Conservation (phyloP, 2,888 invertebrate genomes). For the Tenthredo scrophulariae region DNA sequence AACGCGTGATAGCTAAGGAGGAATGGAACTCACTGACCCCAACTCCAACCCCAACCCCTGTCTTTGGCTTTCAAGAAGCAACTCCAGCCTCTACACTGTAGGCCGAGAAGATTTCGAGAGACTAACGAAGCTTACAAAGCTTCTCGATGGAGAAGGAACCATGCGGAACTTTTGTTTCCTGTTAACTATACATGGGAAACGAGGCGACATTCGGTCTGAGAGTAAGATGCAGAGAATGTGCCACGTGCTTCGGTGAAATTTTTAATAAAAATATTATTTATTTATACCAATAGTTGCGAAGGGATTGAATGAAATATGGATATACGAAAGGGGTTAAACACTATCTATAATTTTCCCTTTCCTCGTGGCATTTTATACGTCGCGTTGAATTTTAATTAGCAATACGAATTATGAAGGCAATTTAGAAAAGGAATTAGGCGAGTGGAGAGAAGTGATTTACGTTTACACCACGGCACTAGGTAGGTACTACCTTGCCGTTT, state of each 20-base stretch:
- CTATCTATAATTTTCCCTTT: constrained; percentile 56
- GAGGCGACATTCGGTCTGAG: not conserved
- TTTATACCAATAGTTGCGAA: not conserved
- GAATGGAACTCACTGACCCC: not conserved
- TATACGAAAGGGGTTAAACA: constrained; percentile 55
- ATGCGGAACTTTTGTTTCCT: not conserved
- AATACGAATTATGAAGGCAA: constrained; percentile 12
- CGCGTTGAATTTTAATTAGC: constrained; percentile 59
- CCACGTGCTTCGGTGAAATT: not conserved
- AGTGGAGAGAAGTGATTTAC: not conserved
- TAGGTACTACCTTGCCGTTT: not conserved
- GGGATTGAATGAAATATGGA: not conserved
- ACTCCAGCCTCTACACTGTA: not conserved
- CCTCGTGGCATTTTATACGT: constrained; percentile 41
- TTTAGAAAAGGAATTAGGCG: not conserved
- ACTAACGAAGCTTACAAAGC: constrained; percentile 43
- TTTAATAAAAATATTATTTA: not conserved
- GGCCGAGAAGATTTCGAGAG: constrained; percentile 8
- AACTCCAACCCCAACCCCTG: too few relatives aligned
- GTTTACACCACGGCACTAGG: not conserved
- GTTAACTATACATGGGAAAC: not conserved
- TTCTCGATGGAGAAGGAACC: not conserved
- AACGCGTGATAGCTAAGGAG: constrained; percentile 6
- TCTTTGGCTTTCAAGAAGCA: not conserved
- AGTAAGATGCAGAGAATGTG: not conserved